phyloP scores from a whole-genome alignment of 2,113 vertebrate species.

The Xiphorhynchus elegans region DNA sequence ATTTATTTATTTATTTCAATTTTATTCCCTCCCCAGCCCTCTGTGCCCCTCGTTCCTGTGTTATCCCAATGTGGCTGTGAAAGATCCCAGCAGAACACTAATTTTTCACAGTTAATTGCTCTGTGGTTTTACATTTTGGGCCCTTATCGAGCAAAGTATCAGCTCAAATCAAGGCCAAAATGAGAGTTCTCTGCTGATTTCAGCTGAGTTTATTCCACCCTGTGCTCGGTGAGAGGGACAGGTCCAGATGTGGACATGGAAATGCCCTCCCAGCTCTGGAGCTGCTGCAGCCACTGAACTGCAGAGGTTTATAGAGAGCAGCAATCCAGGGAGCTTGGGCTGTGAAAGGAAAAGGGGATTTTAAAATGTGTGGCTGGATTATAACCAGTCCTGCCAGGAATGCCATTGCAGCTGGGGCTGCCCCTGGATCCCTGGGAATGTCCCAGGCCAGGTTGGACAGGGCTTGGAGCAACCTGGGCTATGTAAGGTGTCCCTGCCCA shows the following conservation, averaged over 20 bases:
- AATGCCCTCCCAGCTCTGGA: not conserved
- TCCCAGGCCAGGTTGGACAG: not conserved
- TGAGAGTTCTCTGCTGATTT: not conserved
- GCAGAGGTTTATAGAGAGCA: not conserved
- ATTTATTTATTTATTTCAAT: not conserved
- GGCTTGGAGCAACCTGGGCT: not conserved
- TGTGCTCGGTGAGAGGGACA: not conserved
- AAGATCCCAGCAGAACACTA: not conserved
- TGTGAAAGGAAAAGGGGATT: not conserved
- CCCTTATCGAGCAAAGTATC: not conserved
- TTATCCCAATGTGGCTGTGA: not conserved
- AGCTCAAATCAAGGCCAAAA: not conserved
- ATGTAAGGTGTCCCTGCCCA: not conserved
- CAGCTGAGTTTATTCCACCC: not conserved
- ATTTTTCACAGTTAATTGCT: not conserved
- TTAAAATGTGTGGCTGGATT: constrained; percentile 25
- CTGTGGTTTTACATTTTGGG: not conserved
- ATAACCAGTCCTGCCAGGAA: constrained; percentile 15
- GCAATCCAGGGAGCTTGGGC: not conserved
- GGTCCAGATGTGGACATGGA: not conserved
- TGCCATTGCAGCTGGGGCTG: not conserved
- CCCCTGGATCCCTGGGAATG: not conserved
- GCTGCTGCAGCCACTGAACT: not conserved
- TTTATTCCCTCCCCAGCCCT: not conserved
- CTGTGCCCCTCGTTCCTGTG: not conserved